These are phyloP conservation scores for Tenebrosternarchus preto DNA, from an alignment of 2,113 vertebrate genomes.

Conservation along the genomic window DNA sequence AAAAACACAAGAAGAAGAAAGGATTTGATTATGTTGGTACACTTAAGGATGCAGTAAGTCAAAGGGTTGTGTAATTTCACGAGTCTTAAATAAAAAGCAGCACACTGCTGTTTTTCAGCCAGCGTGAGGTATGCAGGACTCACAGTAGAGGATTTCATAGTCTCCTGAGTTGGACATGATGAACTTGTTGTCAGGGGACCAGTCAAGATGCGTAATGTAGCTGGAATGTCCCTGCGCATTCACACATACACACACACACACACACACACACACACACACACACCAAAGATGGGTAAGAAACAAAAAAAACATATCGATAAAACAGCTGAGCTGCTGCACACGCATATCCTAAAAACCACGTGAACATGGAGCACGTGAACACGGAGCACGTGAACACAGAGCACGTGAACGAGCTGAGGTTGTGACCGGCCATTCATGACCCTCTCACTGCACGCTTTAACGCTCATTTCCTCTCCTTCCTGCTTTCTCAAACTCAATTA, in stretches of 20 bases:
- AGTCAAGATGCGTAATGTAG: constrained; percentile 99
- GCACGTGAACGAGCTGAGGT: not conserved
- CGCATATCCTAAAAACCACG: too few relatives aligned
- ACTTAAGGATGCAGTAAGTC: not conserved
- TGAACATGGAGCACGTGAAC: too few relatives aligned
- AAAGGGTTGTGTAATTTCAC: not conserved
- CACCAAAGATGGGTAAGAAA: not conserved
- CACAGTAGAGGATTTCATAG: constrained; percentile 99
- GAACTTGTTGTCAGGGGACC: constrained; percentile 96
- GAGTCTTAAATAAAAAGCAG: not conserved
- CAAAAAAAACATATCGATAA: constrained; percentile 7
- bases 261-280: not conserved
- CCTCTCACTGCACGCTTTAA: not conserved
- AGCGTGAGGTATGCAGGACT: constrained; percentile 67
- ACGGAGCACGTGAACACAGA: too few relatives aligned
- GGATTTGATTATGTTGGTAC: not conserved
- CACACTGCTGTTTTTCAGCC: not conserved
- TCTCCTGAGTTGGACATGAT: constrained; percentile 99
- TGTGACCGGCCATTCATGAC: not conserved
- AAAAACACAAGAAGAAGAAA: too few relatives aligned
- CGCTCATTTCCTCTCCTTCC: constrained; percentile 6
- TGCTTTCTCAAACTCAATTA: not conserved
- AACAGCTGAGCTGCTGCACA: too few relatives aligned
- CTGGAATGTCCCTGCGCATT: constrained; percentile 95
- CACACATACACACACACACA: not conserved